These are phyloP conservation scores for Drosophila elegans DNA, from an alignment of 1,140 invertebrate species.

Conservation along the genomic window DNA sequence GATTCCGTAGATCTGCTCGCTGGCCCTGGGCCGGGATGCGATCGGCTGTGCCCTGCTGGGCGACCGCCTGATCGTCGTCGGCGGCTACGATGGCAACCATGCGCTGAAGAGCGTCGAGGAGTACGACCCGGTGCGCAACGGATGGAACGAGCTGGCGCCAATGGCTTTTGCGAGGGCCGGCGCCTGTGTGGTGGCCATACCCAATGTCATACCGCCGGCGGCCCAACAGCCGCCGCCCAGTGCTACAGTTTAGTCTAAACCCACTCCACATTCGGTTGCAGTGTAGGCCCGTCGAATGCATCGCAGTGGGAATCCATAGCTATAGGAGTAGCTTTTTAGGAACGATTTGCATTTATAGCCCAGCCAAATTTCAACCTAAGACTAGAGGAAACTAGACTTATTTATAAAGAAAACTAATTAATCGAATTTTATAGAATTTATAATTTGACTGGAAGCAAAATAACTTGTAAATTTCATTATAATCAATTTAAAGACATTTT, in stretches of 20 bases:
- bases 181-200: slow-evolving; percentile 92
- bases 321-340: not conserved
- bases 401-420: too few relatives aligned
- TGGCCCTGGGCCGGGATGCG: slow-evolving; percentile 94
- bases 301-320: not conserved
- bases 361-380: not conserved
- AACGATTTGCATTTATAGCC: slow-evolving; percentile 1
- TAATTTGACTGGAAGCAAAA: too few relatives aligned
- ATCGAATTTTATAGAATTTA: too few relatives aligned
- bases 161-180: slow-evolving; percentile 93
- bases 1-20: slow-evolving; percentile 87
- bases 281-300: slow-evolving; percentile 21
- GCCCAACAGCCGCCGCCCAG: slow-evolving; percentile 70
- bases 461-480: too few relatives aligned
- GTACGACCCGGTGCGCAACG: slow-evolving; percentile 95
- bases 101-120: slow-evolving; percentile 96
- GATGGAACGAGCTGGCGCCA: slow-evolving; percentile 92
- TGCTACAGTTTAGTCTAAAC: slow-evolving; percentile 83
- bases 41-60: slow-evolving; percentile 96
- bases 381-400: too few relatives aligned
- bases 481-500: too few relatives aligned
- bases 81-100: slow-evolving; percentile 97
- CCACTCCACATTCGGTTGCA: slow-evolving; percentile 32
- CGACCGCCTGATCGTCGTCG: slow-evolving; percentile 94
- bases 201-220: slow-evolving; percentile 82